A percentile compares a stretch with the other conserved stretches of the same genome.
Evolutionary conservation across 2,888 invertebrate genomes (phyloP).

Genomic region (Epirrhoe tristata): DNA sequence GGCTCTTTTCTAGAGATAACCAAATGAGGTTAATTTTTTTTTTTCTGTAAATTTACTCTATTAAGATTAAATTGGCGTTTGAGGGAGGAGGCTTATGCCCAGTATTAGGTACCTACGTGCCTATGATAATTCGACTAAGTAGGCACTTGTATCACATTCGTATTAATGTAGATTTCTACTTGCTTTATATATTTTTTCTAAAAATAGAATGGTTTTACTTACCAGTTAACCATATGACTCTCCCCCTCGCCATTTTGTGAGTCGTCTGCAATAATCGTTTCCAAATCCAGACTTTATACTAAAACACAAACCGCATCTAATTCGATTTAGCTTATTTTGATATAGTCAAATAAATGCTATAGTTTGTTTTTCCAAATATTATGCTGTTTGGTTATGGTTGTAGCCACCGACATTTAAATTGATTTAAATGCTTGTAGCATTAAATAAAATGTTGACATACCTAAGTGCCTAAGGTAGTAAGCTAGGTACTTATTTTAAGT

Average conservation of each 20-base stretch:
- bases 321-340: slow-evolving; percentile 28
- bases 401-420: neutral
- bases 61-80: too few relatives aligned
- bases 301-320: slow-evolving; percentile 24
- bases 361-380: slow-evolving; percentile 7
- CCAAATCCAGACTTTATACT: slow-evolving; percentile 46
- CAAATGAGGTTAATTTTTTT: too few relatives aligned
- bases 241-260: slow-evolving; percentile 68
- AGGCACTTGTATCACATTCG: too few relatives aligned
- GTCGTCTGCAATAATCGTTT: slow-evolving; percentile 57
- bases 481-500: too few relatives aligned
- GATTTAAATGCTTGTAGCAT: neutral
- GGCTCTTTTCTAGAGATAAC: too few relatives aligned
- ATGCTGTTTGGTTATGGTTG: neutral
- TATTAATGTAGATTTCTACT: too few relatives aligned
- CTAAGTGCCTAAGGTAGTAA: too few relatives aligned
- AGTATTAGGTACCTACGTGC: too few relatives aligned
- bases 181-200: neutral
- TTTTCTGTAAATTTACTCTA: too few relatives aligned
- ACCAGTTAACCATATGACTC: slow-evolving; percentile 73
- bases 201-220: slow-evolving; percentile 33
- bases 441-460: neutral
- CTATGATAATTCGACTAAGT: too few relatives aligned
- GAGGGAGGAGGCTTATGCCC: too few relatives aligned
- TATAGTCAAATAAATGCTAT: slow-evolving; percentile 5